Evolutionary conservation across 2,797 vertebrate species (phyloP).

Genomic region (Periophthalmus magnuspinnatus): DNA sequence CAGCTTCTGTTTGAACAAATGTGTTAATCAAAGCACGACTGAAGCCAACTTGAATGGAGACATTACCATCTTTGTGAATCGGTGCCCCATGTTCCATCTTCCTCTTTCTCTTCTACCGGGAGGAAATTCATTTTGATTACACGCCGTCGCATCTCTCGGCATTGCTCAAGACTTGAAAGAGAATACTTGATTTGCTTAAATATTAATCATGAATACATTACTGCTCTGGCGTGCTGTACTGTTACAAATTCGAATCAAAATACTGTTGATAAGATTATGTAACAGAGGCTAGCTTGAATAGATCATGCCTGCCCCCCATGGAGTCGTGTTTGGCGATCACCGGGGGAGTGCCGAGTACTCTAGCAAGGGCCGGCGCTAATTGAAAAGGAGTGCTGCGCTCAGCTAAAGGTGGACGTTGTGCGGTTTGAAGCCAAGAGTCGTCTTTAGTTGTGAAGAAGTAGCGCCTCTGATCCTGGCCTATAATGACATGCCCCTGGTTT

Average conservation of each 20-base stretch:
- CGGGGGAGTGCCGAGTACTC: slow-evolving; percentile 13
- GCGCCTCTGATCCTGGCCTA: slow-evolving; percentile 60
- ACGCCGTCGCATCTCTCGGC: slow-evolving; percentile 64
- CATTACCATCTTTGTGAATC: slow-evolving; percentile 24
- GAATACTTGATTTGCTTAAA: slow-evolving; percentile 78
- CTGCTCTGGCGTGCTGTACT: slow-evolving; percentile 44
- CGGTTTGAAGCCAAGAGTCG: slow-evolving; percentile 38
- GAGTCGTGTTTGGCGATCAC: slow-evolving; percentile 17
- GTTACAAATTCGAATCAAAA: slow-evolving; percentile 59
- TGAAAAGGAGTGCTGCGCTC: slow-evolving; percentile 30
- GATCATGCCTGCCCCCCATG: neutral
- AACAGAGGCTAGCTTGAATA: slow-evolving; percentile 31
- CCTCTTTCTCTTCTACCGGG: slow-evolving; percentile 27
- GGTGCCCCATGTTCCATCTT: slow-evolving; percentile 23
- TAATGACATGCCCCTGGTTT: slow-evolving; percentile 50
- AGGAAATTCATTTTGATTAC: slow-evolving; percentile 73
- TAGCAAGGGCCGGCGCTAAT: slow-evolving; percentile 26
- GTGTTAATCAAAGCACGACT: slow-evolving; percentile 39
- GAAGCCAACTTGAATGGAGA: slow-evolving; percentile 26
- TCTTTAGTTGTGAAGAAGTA: slow-evolving; percentile 51
- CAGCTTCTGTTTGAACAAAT: slow-evolving; percentile 20
- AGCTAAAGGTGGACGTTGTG: slow-evolving; percentile 38
- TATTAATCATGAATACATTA: slow-evolving; percentile 79
- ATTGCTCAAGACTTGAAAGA: slow-evolving; percentile 77
- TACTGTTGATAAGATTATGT: slow-evolving; percentile 52